Conservation (phyloP, 1,140 invertebrate genomes). For the Meteorus sp. region DNA sequence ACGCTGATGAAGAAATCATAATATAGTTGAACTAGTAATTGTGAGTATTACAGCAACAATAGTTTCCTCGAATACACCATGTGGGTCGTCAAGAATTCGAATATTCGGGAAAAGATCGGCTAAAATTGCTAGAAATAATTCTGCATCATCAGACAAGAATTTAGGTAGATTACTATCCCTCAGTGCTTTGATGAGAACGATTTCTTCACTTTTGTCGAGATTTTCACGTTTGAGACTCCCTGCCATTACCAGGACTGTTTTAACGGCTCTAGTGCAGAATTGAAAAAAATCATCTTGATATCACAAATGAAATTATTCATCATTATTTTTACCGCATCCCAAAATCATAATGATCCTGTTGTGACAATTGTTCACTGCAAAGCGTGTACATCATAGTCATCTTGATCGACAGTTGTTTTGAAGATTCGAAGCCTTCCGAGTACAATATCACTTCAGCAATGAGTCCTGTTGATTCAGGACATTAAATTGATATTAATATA, state of each 20-base stretch:
- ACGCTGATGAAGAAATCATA: too few relatives aligned
- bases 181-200: conserved; percentile 79
- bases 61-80: conserved; percentile 69
- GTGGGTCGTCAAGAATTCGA: conserved; percentile 76
- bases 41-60: conserved; percentile 50
- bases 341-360: conserved; percentile 93
- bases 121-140: conserved; percentile 83
- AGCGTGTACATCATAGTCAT: conserved; percentile 92
- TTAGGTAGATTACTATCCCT: conserved; percentile 92
- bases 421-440: conserved; percentile 89
- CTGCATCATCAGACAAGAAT: conserved; percentile 83
- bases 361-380: conserved; percentile 88
- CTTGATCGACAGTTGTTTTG: conserved; percentile 81
- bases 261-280: conserved; percentile 57
- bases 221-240: conserved; percentile 83
- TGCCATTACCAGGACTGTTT: conserved; percentile 79
- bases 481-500: too few relatives aligned
- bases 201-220: conserved; percentile 79
- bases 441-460: conserved; percentile 92
- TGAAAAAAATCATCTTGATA: conserved; percentile 5
- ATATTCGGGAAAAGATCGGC: conserved; percentile 88
- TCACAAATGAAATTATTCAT: conserved; percentile 9
- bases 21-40: too few relatives aligned
- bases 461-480: conserved; percentile 61
- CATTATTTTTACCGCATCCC: conserved; percentile 73